These are phyloP conservation scores for Hydrophis major DNA, from an alignment of 2,797 vertebrate species.

Conservation along the genomic window DNA sequence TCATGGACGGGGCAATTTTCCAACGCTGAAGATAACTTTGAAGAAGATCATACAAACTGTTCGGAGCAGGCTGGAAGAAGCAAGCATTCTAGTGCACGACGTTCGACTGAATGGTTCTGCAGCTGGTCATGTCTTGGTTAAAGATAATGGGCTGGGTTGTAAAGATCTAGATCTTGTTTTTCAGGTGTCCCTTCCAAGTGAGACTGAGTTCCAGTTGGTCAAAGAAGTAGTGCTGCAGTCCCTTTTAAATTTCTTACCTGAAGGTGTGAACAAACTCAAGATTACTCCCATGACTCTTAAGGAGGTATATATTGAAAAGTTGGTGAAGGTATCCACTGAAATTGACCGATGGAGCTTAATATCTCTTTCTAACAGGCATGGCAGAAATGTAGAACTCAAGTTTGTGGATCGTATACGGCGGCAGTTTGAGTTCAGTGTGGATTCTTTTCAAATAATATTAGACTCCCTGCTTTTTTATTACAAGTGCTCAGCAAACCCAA, in stretches of 20 bases:
- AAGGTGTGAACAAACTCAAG: conserved; percentile 92
- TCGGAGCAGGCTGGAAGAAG: conserved; percentile 79
- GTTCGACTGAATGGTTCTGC: conserved; percentile 93
- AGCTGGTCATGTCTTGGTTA: conserved; percentile 91
- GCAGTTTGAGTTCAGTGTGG: conserved; percentile 98
- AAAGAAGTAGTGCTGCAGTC: conserved; percentile 90
- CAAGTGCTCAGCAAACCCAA: conserved; percentile 75
- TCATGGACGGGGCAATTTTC: conserved; percentile 95
- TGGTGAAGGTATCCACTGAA: conserved; percentile 94
- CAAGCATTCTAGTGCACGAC: conserved; percentile 84
- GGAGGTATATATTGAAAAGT: conserved; percentile 95
- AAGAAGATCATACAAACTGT: conserved; percentile 92
- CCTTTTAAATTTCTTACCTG: conserved; percentile 91
- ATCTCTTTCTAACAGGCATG: conserved; percentile 94
- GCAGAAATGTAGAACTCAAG: conserved; percentile 95
- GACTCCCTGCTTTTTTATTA: conserved; percentile 91
- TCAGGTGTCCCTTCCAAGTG: conserved; percentile 85
- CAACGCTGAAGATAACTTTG: conserved; percentile 88
- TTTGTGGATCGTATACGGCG: conserved; percentile 93
- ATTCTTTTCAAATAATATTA: conserved; percentile 96
- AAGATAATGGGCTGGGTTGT: conserved; percentile 92
- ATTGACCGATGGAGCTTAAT: conserved; percentile 97
- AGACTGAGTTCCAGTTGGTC: conserved; percentile 86
- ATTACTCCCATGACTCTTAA: conserved; percentile 90
- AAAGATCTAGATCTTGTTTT: conserved; percentile 98